Evolutionary conservation across 1,140 invertebrate species (phyloP).

Genomic region (Mycetomoellerius zeteki): DNA sequence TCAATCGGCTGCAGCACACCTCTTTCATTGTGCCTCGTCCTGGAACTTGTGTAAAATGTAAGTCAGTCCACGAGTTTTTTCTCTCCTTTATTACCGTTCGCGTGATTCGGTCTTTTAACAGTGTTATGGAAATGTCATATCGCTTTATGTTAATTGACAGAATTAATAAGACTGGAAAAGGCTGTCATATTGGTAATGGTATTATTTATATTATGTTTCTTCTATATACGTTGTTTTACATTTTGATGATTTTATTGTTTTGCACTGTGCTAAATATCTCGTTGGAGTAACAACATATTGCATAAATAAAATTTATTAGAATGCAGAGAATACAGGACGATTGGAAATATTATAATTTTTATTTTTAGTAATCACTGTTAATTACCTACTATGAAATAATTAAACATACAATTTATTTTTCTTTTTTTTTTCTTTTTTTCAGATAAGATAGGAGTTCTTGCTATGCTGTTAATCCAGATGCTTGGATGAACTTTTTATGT

Average conservation of each 20-base stretch:
- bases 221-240: neutral
- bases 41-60: slow-evolving; percentile 55
- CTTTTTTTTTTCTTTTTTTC: neutral
- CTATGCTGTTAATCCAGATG: slow-evolving; percentile 39
- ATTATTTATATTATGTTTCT: slow-evolving; percentile 11
- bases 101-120: neutral
- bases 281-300: neutral
- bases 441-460: slow-evolving; percentile 61
- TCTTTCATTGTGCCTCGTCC: slow-evolving; percentile 37
- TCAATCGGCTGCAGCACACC: neutral
- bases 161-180: neutral
- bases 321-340: neutral
- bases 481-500: slow-evolving; percentile 43
- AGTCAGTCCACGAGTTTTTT: slow-evolving; percentile 28
- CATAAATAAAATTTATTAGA: slow-evolving; percentile 12
- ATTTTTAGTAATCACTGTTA: slow-evolving; percentile 1
- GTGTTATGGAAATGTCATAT: neutral
- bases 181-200: neutral
- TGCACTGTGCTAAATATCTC: neutral
- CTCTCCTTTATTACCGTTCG: neutral
- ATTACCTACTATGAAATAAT: neutral
- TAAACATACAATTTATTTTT: neutral
- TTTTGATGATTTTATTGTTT: neutral
- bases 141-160: neutral
- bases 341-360: neutral